A percentile compares a stretch with the other conserved stretches of the same genome.
Conservation (phyloP, 2,888 invertebrate genomes). For the Hemicrepidius hirtus region DNA sequence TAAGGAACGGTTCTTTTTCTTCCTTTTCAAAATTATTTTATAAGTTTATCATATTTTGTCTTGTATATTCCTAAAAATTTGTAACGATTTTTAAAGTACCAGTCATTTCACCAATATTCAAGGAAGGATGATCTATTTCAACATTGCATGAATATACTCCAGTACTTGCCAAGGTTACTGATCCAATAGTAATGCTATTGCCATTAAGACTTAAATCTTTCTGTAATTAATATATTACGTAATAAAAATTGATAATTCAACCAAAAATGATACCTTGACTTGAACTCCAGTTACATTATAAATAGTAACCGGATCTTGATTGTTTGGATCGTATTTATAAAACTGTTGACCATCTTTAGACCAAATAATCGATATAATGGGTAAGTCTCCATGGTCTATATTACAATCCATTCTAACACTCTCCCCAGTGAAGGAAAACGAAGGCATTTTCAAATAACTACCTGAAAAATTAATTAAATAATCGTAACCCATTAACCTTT, state of each 20-base stretch:
- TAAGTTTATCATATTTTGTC: too few relatives aligned
- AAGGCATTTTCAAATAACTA: conserved; percentile 39
- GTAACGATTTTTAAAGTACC: conserved; percentile 38
- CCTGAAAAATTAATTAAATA: conserved; percentile 20
- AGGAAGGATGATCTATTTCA: conserved; percentile 34
- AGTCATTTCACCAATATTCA: conserved; percentile 37
- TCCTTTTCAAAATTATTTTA: too few relatives aligned
- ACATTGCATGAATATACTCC: conserved; percentile 35
- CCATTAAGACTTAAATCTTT: conserved; percentile 38
- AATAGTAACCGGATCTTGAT: conserved; percentile 27
- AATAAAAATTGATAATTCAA: not conserved
- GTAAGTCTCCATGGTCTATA: conserved; percentile 39
- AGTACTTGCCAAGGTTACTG: conserved; percentile 18
- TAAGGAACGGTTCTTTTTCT: too few relatives aligned
- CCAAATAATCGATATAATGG: conserved; percentile 39
- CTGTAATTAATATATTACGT: conserved; percentile 13
- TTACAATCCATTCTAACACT: conserved; percentile 36
- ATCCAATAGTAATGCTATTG: conserved; percentile 36
- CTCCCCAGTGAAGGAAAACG: conserved; percentile 34
- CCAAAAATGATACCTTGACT: conserved; percentile 28
- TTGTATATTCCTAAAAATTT: too few relatives aligned
- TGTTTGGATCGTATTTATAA: conserved; percentile 41
- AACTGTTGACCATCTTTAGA: conserved; percentile 36
- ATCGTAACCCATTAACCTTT: too few relatives aligned
- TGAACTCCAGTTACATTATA: conserved; percentile 18